Base-by-base conservation (phyloP, 2,113 vertebrate genomes). In the Micronycteris hirsuta region DNA sequence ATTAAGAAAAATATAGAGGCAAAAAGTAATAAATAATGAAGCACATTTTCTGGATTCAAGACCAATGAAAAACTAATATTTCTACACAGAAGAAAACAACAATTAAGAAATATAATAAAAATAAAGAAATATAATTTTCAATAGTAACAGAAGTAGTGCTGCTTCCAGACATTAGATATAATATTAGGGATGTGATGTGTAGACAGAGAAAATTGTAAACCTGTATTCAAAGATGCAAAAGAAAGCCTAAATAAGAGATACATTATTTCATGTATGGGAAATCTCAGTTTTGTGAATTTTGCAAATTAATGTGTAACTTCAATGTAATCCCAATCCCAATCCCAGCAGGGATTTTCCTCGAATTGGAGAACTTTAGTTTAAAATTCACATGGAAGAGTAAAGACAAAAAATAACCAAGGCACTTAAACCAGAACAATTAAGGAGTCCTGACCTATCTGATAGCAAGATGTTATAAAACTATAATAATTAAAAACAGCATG, bases 71-170 rank as follows among this genome's bases (percentile, higher is more conserved):
- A 93, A 10, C 7, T 33, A 77, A 5, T 49, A 43, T 73, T 73
- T 74, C 36, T 70, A 67, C 13, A 28, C 2, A 63, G 20, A 78
- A 89, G 80, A 80, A 93, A 96, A 61, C 9, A 78, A 84, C 13
- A 95, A 86, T 83, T 68, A 91, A 92, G 70, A 86, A 93, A 89
- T 36, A 5, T 10, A 81, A 67, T 89, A 74, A 95, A 93, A 86
- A 8, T 41, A 9, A 70, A 94, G 89, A 74, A 6, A 74, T 33
- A 36, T 4, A 16, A 93, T 89, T 86, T 85, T 16, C 24, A 91
- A 93, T 45, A 94, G 22, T 88, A 67, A 54, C 11, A 88, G 77
- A 73, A n/a, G 49, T 54, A 12, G 33, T 20, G 14, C 71, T 78
- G 22, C 10, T 78, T 2, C n/a, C 36, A 63, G 47, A 58, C 76